Evolutionary conservation across 2,797 vertebrate species (phyloP).

Genomic region (Artibeus jamaicensis): DNA sequence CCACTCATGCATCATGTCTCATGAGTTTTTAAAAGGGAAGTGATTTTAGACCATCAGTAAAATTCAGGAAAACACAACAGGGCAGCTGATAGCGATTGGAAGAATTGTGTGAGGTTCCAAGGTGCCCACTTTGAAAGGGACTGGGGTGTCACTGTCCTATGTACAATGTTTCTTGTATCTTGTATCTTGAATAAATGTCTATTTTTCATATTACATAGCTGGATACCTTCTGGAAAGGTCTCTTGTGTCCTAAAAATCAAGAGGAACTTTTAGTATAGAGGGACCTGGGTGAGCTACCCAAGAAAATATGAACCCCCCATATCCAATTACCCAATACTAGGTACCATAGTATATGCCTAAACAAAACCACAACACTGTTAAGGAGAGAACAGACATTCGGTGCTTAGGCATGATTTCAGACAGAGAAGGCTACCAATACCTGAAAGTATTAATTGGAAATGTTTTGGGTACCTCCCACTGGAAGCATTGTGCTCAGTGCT

Average conservation of each 20-base stretch:
- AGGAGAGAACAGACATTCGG: not conserved
- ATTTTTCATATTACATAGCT: not conserved
- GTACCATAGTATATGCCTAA: not conserved
- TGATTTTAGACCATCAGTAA: not conserved
- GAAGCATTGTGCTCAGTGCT: not conserved
- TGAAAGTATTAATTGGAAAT: not conserved
- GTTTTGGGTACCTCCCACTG: not conserved
- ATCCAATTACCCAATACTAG: not conserved
- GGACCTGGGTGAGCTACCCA: not conserved
- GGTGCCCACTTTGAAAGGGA: not conserved
- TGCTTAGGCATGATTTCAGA: not conserved
- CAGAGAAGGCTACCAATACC: not conserved
- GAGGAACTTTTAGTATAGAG: not conserved
- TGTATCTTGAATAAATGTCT: not conserved
- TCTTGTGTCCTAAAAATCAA: not conserved
- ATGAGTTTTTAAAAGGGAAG: not conserved
- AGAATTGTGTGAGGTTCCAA: not conserved
- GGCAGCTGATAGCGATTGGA: not conserved
- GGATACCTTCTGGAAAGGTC: not conserved
- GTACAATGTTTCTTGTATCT: not conserved
- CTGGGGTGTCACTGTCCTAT: not conserved
- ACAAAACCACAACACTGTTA: not conserved
- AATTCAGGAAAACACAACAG: not conserved
- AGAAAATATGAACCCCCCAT: conserved; percentile 26
- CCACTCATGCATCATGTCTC: not conserved